phyloP scores from a whole-genome alignment of 2,888 invertebrate species.

The Cistogaster globosa region DNA sequence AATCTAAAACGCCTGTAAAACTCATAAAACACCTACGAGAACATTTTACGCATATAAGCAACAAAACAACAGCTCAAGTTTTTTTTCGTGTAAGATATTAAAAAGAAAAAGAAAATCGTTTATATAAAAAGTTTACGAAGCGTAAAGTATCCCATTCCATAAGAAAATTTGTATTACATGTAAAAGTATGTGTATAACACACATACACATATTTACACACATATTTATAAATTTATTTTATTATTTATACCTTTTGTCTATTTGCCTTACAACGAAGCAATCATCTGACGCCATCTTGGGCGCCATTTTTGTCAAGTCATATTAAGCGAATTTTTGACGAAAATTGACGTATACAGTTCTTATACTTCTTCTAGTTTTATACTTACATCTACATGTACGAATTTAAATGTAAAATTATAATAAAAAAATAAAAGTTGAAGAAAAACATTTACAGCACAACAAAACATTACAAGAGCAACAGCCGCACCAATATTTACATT shows the following conservation, averaged over 20 bases:
- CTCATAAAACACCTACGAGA: constrained; percentile 24
- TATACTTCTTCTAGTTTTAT: constrained; percentile 22
- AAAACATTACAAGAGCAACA: constrained; percentile 32
- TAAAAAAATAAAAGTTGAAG: not conserved
- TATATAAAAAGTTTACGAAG: constrained; percentile 67
- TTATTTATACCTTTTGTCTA: constrained; percentile 64
- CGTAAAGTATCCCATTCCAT: constrained; percentile 57
- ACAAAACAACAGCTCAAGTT: constrained; percentile 51
- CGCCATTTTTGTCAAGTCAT: constrained; percentile 81
- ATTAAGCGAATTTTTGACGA: constrained; percentile 78
- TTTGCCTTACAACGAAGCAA: constrained; percentile 58
- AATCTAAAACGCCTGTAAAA: constrained; percentile 5
- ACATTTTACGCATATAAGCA: constrained; percentile 6
- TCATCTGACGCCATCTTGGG: constrained; percentile 78
- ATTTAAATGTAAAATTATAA: too few species aligned
- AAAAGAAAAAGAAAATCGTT: constrained; percentile 45
- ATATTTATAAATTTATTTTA: constrained; percentile 36
- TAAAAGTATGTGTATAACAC: not conserved
- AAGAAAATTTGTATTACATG: not conserved
- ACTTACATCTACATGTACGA: too few species aligned
- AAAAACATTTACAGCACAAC: constrained; percentile 45
- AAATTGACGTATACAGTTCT: constrained; percentile 76
- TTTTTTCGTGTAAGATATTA: constrained; percentile 13
- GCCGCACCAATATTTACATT: constrained; percentile 61
- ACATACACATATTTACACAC: constrained; percentile 7